Evolutionary conservation across 1,140 invertebrate genomes (phyloP), one percentile per base, ranked within the genome.

Genomic region (Apis cerana): DNA sequence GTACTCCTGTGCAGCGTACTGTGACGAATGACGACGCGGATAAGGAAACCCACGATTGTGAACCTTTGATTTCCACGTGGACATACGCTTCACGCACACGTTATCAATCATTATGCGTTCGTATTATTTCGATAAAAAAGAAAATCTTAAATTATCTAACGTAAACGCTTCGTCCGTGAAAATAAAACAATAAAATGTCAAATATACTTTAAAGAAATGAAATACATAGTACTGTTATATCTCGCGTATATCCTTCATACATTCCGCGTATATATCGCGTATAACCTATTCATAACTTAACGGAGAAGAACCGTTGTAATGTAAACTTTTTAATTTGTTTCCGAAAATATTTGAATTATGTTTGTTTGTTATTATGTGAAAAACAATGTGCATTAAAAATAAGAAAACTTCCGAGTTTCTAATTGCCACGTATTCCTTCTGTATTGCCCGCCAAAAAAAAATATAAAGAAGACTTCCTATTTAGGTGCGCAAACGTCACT

Each of bases 11-110:
- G 77, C 68, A 83, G 54, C 61, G 72, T 48, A 84, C 69, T 58
- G 64, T 70, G 64, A 79, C 75, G 80, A 83, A 67, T 86, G 80
- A 82, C 61, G 84, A 74, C 75, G 80, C 77, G 85, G 72, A 80
- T 80, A 85, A 85, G 85, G 86, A 87, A 87, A 87, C 61, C 70
- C 77, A 71, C 75, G 80, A 71, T 79, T 23, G 72, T 43, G 33
- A 59, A 33, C 43, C 68, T 83, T 76, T 67, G 75, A 87, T 87
- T 87, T 87, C 85, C 86, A 87, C 86, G 86, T 87, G 86, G 86
- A 87, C 82, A 71, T 80, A 71, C 62, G 52, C 48, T 72, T 52
- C 75, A 52, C 75, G 21, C 78, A 61, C 64, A 58, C 48, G 54
- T 23, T 23, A 78, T 64, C 43, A 64, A 43, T 65, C 68, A 23